Base-by-base conservation (phyloP, 2,888 invertebrate genomes). In the Phyllotreta striolata region DNA sequence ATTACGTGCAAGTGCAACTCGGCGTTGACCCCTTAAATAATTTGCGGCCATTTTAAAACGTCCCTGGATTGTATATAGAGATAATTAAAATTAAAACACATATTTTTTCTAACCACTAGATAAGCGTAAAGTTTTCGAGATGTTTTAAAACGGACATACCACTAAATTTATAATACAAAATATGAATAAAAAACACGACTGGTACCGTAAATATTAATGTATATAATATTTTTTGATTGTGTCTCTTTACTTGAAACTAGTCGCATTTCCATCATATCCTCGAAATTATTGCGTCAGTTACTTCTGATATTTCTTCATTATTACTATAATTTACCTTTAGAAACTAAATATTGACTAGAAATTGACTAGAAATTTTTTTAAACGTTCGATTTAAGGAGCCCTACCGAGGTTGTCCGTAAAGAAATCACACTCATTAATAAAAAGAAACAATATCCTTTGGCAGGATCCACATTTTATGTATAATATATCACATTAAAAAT, bases 1-100 rank as follows among this genome's bases (percentile, higher is more conserved):
- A 71, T 71, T 73, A 70, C 69, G 72, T 75, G 74, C 72, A 70
- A 68, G 70, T 74, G 73, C 63, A 65, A 60, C 67, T 67, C 63
- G 49, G 62, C 73, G 74, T 70, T 71, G 77, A 74, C 78, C 78
- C 78, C 79, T 78, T 79, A 78, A 78, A 76, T 70, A 6, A 41
- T 24, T 46, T 41, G 14, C 12, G 13, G 46, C 43, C 59, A 56
- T 66, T 63, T 61, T 61, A 67, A 62, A 69, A 66, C 61, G 24
- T 67, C 52, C 63, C 55, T 55, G 43, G 55, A 49, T 49, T 34
- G 34, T 24, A 13, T 56, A 56, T 47, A 49, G 51, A 12, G 8
- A 10, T 41, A 57, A 46, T 39, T 38, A 41, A 47, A 55, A 64
- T 46, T n/a, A 51, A 38, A 58, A 46, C 58, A 51, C 47, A 55